A percentile compares a stretch with the other conserved stretches of the same genome.
phyloP scores from a whole-genome alignment of 1,140 invertebrate species.

The Stenopsyche tienmushanensis region DNA sequence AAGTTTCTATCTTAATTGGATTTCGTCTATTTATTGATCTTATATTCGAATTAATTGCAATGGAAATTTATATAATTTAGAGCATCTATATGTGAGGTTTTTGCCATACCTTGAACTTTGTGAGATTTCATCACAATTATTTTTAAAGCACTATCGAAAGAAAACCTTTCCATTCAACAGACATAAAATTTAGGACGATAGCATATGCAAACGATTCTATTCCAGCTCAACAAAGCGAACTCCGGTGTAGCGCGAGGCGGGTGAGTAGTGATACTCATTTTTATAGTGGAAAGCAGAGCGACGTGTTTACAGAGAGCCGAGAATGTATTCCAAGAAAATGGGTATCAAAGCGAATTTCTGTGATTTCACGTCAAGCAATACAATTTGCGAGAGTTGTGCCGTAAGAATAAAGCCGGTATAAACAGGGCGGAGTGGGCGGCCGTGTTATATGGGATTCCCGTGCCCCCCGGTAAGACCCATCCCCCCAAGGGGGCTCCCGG shows the following conservation, averaged over 20 bases:
- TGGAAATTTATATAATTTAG: too few relatives aligned
- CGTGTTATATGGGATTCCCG: conserved; percentile 11
- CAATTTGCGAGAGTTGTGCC: conserved; percentile 40
- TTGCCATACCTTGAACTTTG: too few relatives aligned
- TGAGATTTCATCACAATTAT: too few relatives aligned
- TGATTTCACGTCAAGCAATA: conserved; percentile 42
- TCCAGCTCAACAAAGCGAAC: background rate
- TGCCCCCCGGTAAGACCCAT: conserved; percentile 8
- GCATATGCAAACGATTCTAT: background rate
- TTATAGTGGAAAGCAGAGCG: conserved; percentile 10
- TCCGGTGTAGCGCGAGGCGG: too few relatives aligned
- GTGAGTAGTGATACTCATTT: conserved; percentile 5
- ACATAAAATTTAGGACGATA: background rate
- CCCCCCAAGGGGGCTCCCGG: conserved; percentile 26
- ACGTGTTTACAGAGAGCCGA: conserved; percentile 14
- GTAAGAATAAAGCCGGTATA: conserved; percentile 40
- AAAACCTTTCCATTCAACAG: background rate
- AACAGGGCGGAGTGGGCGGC: conserved; percentile 22
- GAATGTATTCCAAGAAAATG: conserved; percentile 21
- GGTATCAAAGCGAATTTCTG: conserved; percentile 40
- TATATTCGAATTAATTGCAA: too few relatives aligned
- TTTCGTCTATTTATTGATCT: too few relatives aligned
- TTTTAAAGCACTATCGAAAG: too few relatives aligned
- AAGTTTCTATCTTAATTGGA: background rate
- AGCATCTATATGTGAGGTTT: too few relatives aligned